Conservation (phyloP, 1,140 invertebrate genomes). For the Drosophila orena region DNA sequence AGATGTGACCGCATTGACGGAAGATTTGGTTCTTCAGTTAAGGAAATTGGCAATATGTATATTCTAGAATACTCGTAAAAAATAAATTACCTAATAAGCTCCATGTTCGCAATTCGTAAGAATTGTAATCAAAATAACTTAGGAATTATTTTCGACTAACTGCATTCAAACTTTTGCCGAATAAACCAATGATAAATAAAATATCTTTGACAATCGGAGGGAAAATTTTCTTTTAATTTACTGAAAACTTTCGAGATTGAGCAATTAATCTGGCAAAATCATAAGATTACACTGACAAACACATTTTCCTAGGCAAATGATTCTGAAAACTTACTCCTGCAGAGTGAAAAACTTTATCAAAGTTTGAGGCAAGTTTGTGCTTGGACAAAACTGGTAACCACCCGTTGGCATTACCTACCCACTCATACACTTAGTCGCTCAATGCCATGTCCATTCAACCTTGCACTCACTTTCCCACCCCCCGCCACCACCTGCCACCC, state of each 20-base stretch:
- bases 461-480: constrained; percentile 20
- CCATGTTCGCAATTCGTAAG: no score
- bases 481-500: neutral
- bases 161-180: neutral
- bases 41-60: neutral
- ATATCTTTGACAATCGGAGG: neutral
- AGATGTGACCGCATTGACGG: constrained; percentile 4
- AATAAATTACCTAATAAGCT: no score
- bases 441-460: constrained; percentile 59
- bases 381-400: constrained; percentile 45
- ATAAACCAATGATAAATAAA: neutral
- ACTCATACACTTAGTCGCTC: constrained; percentile 25
- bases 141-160: neutral
- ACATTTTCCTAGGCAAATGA: constrained; percentile 49
- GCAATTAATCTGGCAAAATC: constrained; percentile 44
- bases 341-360: constrained; percentile 39
- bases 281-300: constrained; percentile 31
- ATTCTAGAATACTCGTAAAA: no score
- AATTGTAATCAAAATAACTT: neutral
- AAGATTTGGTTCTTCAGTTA: neutral
- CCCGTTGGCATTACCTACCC: constrained; percentile 33
- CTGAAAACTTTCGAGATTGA: constrained; percentile 23
- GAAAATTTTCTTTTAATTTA: constrained; percentile 9
- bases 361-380: constrained; percentile 33
- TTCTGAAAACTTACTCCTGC: constrained; percentile 25